phyloP scores from a whole-genome alignment of 2,113 vertebrate species.

The Eudorcas thomsonii region DNA sequence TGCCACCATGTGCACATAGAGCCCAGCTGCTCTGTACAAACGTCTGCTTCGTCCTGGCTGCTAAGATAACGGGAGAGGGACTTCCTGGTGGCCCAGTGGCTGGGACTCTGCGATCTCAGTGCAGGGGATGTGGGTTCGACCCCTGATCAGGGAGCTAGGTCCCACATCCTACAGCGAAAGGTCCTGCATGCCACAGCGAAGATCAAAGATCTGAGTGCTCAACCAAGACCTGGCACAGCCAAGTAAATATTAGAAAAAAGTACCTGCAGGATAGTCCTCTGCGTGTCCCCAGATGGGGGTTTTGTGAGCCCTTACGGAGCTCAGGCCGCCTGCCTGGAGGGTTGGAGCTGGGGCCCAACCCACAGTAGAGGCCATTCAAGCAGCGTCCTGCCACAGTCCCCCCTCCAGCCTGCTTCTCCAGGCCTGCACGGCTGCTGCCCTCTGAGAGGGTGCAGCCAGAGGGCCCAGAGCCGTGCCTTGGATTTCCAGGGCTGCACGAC shows the following conservation, averaged over 20 bases:
- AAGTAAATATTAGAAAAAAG: not conserved
- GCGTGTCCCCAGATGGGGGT: not conserved
- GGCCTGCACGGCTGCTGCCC: no score
- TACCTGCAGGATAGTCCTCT: not conserved
- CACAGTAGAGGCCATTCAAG: not conserved
- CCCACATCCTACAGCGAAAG: not conserved
- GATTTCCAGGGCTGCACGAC: not conserved
- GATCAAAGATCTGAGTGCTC: not conserved
- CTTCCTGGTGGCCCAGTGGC: not conserved
- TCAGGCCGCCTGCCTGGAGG: not conserved
- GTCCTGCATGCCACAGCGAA: not conserved
- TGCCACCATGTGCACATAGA: not conserved
- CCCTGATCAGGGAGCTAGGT: not conserved
- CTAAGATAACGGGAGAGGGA: not conserved
- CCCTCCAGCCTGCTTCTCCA: not conserved
- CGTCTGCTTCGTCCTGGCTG: not conserved
- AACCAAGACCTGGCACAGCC: not conserved
- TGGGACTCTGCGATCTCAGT: not conserved
- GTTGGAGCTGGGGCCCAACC: not conserved
- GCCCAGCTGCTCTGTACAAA: not conserved
- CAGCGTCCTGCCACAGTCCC: not conserved
- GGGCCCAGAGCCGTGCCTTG: not conserved
- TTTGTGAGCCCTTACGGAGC: not conserved
- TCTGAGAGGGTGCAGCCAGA: not conserved
- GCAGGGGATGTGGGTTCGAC: rapidly evolving